A percentile compares a stretch with the other conserved stretches of the same genome.
These are phyloP conservation scores for Homarus gammarus DNA, from an alignment of 2,888 invertebrate genomes.

Conservation along the genomic window DNA sequence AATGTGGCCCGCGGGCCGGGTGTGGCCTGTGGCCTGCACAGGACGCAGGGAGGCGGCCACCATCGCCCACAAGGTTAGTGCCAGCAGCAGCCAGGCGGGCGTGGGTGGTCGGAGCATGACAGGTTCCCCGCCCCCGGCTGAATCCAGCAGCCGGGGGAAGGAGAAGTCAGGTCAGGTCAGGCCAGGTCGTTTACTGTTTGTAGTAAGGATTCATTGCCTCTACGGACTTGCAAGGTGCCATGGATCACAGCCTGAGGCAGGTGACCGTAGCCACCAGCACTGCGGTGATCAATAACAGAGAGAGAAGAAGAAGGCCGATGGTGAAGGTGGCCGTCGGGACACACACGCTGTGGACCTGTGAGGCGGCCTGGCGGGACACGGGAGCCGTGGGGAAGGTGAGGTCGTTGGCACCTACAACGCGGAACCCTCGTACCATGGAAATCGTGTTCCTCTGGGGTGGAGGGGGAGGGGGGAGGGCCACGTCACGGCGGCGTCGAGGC, in stretches of 20 bases:
- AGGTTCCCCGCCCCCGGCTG: constrained; percentile 24
- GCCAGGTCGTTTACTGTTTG: constrained; percentile 26
- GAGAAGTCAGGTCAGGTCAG: constrained; percentile 16
- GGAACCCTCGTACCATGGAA: constrained; percentile 66
- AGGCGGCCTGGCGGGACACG: neutral
- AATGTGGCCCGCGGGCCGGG: neutral
- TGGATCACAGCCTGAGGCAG: constrained; percentile 46
- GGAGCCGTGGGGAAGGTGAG: constrained; percentile 44
- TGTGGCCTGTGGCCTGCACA: constrained; percentile 52
- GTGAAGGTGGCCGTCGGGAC: constrained; percentile 49
- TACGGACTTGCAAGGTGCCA: constrained; percentile 36
- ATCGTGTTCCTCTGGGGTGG: constrained; percentile 41
- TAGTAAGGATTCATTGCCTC: constrained; percentile 35
- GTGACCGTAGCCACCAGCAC: constrained; percentile 54
- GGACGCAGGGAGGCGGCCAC: constrained; percentile 8
- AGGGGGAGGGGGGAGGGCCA: constrained; percentile 38
- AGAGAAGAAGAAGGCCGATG: constrained; percentile 46
- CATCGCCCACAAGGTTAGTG: constrained; percentile 25
- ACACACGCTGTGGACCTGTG: constrained; percentile 44
- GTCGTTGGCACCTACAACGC: constrained; percentile 67
- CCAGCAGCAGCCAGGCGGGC: constrained; percentile 46
- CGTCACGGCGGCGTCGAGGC: constrained; percentile 41
- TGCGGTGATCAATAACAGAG: constrained; percentile 41
- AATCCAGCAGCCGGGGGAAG: constrained; percentile 55
- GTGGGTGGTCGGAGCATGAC: neutral